Conservation (phyloP, 2,888 invertebrate species). For the Drosophila crucigera region DNA sequence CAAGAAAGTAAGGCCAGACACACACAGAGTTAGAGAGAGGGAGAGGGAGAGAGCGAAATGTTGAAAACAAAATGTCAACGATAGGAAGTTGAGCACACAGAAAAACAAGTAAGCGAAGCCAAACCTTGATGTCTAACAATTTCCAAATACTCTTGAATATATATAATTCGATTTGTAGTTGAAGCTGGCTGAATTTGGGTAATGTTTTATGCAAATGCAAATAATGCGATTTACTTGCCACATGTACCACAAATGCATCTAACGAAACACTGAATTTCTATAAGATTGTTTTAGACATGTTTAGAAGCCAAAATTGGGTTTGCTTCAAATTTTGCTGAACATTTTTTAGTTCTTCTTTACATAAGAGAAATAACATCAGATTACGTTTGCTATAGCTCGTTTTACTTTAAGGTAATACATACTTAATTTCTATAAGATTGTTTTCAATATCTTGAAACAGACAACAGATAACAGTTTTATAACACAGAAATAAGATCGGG, state of each 20-base stretch:
- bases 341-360: background rate
- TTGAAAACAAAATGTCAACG: slow-evolving; percentile 75
- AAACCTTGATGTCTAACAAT: background rate
- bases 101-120: slow-evolving; percentile 8
- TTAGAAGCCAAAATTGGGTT: background rate
- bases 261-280: background rate
- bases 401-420: too few species aligned
- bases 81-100: slow-evolving; percentile 47
- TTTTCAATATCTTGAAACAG: background rate
- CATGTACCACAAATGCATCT: background rate
- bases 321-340: background rate
- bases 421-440: background rate
- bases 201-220: slow-evolving; percentile 3
- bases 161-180: background rate
- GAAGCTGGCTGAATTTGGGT: background rate
- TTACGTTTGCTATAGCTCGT: too few species aligned
- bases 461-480: background rate
- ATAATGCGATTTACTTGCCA: background rate
- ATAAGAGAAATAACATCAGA: background rate
- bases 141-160: slow-evolving; percentile 5
- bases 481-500: background rate
- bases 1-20: slow-evolving; percentile 15
- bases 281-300: background rate
- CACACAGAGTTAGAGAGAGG: slow-evolving; percentile 22
- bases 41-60: slow-evolving; percentile 38